Conservation (phyloP, 2,797 vertebrate species). For the Sebastes matsubarae region DNA sequence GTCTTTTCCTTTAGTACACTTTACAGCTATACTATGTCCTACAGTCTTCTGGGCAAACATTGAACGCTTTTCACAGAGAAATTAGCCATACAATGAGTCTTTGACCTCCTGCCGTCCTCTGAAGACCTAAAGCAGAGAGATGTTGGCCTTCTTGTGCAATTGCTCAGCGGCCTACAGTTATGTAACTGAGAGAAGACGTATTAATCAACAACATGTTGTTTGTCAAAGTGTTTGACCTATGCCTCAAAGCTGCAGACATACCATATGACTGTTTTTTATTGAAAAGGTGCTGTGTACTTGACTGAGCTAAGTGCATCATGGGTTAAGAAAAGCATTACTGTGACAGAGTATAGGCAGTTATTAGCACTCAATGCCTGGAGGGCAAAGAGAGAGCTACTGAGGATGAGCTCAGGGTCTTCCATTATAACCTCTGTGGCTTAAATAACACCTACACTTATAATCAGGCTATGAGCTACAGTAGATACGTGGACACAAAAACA, state of each 20-base stretch:
- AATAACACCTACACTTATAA: background rate
- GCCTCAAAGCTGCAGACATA: constrained; percentile 48
- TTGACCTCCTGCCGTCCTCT: background rate
- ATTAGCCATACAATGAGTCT: background rate
- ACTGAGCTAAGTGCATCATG: constrained; percentile 50
- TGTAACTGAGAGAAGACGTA: constrained; percentile 7
- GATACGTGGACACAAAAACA: background rate
- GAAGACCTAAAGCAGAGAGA: background rate
- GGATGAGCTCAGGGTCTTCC: background rate
- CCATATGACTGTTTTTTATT: constrained; percentile 22
- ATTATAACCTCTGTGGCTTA: background rate
- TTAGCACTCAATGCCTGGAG: constrained; percentile 9
- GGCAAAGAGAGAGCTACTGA: background rate
- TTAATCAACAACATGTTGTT: constrained; percentile 34
- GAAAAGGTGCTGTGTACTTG: constrained; percentile 49
- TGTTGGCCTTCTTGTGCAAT: background rate
- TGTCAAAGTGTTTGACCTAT: constrained; percentile 33
- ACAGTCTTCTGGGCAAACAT: background rate
- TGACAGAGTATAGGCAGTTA: constrained; percentile 11
- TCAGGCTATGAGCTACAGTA: background rate
- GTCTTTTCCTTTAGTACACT: background rate
- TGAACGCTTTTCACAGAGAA: background rate
- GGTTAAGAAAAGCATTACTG: constrained; percentile 39
- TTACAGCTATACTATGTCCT: background rate
- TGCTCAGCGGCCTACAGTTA: constrained; percentile 5